These are phyloP conservation scores for Sparidentex hasta DNA, from an alignment of 2,797 vertebrate genomes.

Conservation along the genomic window DNA sequence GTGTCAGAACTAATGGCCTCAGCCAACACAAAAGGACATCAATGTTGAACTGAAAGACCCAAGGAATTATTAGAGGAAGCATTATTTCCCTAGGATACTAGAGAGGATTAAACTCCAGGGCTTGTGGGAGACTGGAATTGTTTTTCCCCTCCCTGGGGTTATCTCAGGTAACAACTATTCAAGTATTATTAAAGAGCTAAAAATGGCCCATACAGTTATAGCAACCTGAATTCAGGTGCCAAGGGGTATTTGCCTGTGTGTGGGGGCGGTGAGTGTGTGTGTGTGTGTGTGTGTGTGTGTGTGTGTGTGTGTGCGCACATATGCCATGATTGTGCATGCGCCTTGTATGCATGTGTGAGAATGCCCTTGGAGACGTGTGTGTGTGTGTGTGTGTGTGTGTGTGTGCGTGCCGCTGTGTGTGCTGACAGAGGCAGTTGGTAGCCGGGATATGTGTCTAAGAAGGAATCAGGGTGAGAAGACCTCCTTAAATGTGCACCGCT, in stretches of 20 bases:
- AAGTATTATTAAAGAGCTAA: constrained; percentile 82
- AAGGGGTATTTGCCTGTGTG: constrained; percentile 64
- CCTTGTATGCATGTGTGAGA: constrained; percentile 49
- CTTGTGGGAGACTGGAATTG: constrained; percentile 76
- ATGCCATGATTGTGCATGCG: constrained; percentile 47
- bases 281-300: not conserved
- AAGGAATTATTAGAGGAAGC: constrained; percentile 75
- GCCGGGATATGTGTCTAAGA: constrained; percentile 67
- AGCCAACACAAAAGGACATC: constrained; percentile 73
- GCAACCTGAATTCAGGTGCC: constrained; percentile 73
- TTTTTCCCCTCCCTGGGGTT: constrained; percentile 78
- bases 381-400: constrained; percentile 54
- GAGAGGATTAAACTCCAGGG: constrained; percentile 75
- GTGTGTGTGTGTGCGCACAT: constrained; percentile 3
- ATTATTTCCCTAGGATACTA: constrained; percentile 78
- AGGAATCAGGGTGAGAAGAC: constrained; percentile 72
- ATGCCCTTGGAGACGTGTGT: constrained; percentile 56
- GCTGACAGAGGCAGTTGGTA: constrained; percentile 72
- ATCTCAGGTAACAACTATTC: constrained; percentile 80
- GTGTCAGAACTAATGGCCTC: constrained; percentile 78
- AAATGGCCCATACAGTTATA: constrained; percentile 74
- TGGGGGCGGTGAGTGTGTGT: constrained; percentile 24
- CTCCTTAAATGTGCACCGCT: constrained; percentile 76
- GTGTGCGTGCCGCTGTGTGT: constrained; percentile 43
- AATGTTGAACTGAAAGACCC: constrained; percentile 69